Percentiles rank a stretch among this genome's conserved stretches.
phyloP scores from a whole-genome alignment of 2,888 invertebrate genomes.

The Gortyna flavago region DNA sequence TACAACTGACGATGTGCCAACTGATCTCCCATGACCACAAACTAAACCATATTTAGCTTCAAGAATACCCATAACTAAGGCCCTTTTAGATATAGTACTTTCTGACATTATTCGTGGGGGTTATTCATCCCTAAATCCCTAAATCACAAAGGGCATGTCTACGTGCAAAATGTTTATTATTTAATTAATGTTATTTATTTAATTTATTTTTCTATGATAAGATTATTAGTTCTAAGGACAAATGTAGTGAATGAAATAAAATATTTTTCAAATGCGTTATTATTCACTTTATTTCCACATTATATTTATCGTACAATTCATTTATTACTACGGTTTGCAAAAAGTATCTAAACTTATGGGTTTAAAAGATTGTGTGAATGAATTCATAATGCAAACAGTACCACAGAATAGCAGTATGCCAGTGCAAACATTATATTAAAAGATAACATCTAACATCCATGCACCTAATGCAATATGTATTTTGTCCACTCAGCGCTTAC shows the following conservation, averaged over 20 bases:
- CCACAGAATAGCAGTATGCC: neutral
- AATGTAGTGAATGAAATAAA: constrained; percentile 13
- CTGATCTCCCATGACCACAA: neutral
- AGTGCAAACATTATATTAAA: constrained; percentile 19
- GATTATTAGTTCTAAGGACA: constrained; percentile 13
- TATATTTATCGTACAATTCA: neutral
- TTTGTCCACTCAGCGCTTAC: constrained; percentile 45
- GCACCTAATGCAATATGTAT: constrained; percentile 31
- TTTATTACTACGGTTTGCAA: neutral
- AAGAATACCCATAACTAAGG: constrained; percentile 33
- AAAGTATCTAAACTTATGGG: neutral
- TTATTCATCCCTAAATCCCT: neutral
- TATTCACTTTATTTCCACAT: neutral
- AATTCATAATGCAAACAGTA: neutral
- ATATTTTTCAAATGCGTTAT: constrained; percentile 3
- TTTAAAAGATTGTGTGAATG: neutral
- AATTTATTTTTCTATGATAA: constrained; percentile 29
- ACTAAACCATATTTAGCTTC: constrained; percentile 10
- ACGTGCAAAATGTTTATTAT: constrained; percentile 8
- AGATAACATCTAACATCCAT: constrained; percentile 39
- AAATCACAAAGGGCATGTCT: neutral
- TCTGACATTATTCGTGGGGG: constrained; percentile 13
- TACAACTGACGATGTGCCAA: neutral
- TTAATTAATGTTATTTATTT: constrained; percentile 40
- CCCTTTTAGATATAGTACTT: constrained; percentile 32